phyloP scores from a whole-genome alignment of 1,140 invertebrate genomes.

The Hyles vespertilio region DNA sequence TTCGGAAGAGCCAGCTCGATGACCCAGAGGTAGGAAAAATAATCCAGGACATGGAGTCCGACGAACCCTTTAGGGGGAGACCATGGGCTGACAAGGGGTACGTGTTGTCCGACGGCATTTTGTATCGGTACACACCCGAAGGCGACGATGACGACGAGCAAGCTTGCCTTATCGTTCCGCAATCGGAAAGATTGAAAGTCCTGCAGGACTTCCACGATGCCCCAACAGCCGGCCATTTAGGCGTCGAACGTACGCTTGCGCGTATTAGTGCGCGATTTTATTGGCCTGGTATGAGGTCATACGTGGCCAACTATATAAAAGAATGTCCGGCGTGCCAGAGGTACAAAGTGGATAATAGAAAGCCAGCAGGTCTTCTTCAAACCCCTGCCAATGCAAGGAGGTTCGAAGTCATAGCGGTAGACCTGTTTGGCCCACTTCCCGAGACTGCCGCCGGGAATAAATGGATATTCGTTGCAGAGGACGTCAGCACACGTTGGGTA shows the following conservation, averaged over 20 bases:
- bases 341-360: slow-evolving; percentile 37
- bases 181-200: slow-evolving; percentile 7
- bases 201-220: slow-evolving; percentile 30
- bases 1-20: slow-evolving; percentile 21
- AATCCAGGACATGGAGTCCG: slow-evolving; percentile 21
- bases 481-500: slow-evolving; percentile 20
- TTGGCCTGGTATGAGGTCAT: slow-evolving; percentile 31
- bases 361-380: slow-evolving; percentile 35
- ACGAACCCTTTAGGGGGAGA: slow-evolving; percentile 14
- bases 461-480: slow-evolving; percentile 16
- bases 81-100: slow-evolving; percentile 27
- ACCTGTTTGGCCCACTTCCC: slow-evolving; percentile 25
- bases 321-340: slow-evolving; percentile 27
- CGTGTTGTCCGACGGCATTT: slow-evolving; percentile 26
- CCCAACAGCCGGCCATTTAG: slow-evolving; percentile 27
- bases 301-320: slow-evolving; percentile 28
- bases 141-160: not conserved
- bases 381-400: slow-evolving; percentile 20
- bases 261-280: slow-evolving; percentile 29
- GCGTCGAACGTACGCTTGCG: slow-evolving; percentile 28
- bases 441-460: slow-evolving; percentile 9
- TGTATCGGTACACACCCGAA: slow-evolving; percentile 22
- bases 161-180: slow-evolving; percentile 10
- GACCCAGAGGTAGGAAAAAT: slow-evolving; percentile 36
- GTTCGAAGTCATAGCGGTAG: slow-evolving; percentile 34